Evolutionary conservation across 2,888 invertebrate genomes (phyloP).

Genomic region (Megamerina dolium): DNA sequence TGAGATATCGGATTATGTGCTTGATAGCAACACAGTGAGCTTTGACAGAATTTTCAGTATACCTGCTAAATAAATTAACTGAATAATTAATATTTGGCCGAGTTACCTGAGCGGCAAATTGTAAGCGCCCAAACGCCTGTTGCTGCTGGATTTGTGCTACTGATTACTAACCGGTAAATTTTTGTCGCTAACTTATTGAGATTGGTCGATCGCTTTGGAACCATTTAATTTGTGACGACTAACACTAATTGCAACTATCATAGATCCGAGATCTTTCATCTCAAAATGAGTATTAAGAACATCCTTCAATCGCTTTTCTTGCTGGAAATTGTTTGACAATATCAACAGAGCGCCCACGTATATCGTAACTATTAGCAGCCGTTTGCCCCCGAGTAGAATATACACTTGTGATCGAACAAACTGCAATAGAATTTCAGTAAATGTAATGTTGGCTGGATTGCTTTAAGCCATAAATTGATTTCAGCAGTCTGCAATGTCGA

Average conservation of each 20-base stretch:
- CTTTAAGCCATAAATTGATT: slow-evolving; percentile 18
- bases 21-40: slow-evolving; percentile 10
- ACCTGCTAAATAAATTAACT: slow-evolving; percentile 7
- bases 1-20: slow-evolving; percentile 14
- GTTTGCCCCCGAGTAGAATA: slow-evolving; percentile 7
- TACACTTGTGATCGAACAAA: slow-evolving; percentile 9
- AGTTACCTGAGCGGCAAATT: slow-evolving; percentile 9
- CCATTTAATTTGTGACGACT: slow-evolving; percentile 7
- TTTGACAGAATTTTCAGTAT: slow-evolving; percentile 12
- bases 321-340: slow-evolving; percentile 7
- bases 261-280: slow-evolving; percentile 8
- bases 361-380: slow-evolving; percentile 8
- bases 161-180: slow-evolving; percentile 10
- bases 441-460: slow-evolving; percentile 12
- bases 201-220: slow-evolving; percentile 7
- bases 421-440: slow-evolving; percentile 2
- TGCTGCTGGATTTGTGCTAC: slow-evolving; percentile 3
- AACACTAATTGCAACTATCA: background rate
- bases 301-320: slow-evolving; percentile 5
- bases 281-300: slow-evolving; percentile 8
- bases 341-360: slow-evolving; percentile 7
- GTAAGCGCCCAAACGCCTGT: slow-evolving; percentile 7
- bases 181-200: slow-evolving; percentile 9
- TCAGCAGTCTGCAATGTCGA: slow-evolving; percentile 14
- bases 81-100: slow-evolving; percentile 7